Percentiles rank a stretch among this genome's conserved stretches.
phyloP scores from a whole-genome alignment of 2,113 vertebrate genomes.

The Ia io region DNA sequence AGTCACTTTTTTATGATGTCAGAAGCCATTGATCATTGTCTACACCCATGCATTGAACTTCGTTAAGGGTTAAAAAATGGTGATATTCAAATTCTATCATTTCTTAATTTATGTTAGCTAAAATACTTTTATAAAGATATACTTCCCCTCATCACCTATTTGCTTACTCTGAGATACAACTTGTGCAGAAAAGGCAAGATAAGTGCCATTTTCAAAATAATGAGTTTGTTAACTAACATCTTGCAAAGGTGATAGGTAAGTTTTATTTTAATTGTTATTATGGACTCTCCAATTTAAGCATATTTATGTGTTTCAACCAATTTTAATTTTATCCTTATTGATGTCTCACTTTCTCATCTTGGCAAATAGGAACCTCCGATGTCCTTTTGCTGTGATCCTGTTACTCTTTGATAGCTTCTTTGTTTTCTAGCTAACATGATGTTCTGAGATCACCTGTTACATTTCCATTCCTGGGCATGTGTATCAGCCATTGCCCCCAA shows the following conservation, averaged over 20 bases:
- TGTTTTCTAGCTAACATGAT: not conserved
- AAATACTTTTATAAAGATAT: not conserved
- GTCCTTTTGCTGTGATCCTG: not conserved
- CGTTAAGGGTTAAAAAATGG: not conserved
- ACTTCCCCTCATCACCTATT: not conserved
- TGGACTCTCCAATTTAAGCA: not conserved
- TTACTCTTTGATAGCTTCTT: not conserved
- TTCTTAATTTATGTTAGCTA: slow-evolving; percentile 3
- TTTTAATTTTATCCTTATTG: not conserved
- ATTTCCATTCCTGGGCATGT: not conserved
- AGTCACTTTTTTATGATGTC: not conserved
- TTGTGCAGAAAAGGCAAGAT: too few relatives aligned
- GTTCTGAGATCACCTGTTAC: not conserved
- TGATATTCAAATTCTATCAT: not conserved
- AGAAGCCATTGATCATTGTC: not conserved
- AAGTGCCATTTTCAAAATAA: not conserved
- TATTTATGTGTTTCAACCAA: not conserved
- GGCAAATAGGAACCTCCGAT: not conserved
- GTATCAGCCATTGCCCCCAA: not conserved
- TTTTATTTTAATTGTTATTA: not conserved
- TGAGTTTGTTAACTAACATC: not conserved
- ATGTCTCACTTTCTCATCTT: not conserved
- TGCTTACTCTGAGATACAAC: too few relatives aligned
- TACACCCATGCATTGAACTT: not conserved
- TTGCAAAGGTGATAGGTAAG: not conserved